Evolutionary conservation across 2,888 invertebrate genomes (phyloP).

Genomic region (Thelaira solivaga): DNA sequence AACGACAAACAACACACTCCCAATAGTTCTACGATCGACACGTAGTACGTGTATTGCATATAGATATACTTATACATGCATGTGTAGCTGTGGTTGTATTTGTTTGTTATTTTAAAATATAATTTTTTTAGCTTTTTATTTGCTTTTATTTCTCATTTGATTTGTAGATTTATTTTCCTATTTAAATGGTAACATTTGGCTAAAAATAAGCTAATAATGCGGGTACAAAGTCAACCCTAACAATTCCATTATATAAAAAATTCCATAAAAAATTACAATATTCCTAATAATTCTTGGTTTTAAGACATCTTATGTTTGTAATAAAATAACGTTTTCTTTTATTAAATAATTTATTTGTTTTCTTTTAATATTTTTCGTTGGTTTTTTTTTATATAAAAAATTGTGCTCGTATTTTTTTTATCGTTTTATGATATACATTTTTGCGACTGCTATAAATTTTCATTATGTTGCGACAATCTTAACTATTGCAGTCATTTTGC

Average conservation of each 20-base stretch:
- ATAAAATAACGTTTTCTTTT: not conserved
- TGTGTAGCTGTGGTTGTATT: too few relatives aligned
- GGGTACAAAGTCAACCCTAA: not conserved
- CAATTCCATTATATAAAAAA: not conserved
- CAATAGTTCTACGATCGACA: too few relatives aligned
- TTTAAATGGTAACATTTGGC: constrained; percentile 34
- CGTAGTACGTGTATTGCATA: too few relatives aligned
- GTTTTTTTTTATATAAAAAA: not conserved
- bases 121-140: not conserved
- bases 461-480: constrained; percentile 60
- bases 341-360: not conserved
- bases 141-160: not conserved
- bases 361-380: not conserved
- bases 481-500: constrained; percentile 50
- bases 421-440: constrained; percentile 45
- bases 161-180: not conserved
- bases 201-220: constrained; percentile 15
- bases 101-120: too few relatives aligned
- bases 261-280: not conserved
- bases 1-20: too few relatives aligned
- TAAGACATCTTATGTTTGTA: constrained; percentile 16
- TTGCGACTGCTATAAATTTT: constrained; percentile 58
- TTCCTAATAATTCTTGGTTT: constrained; percentile 10
- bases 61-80: too few relatives aligned
- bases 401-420: constrained; percentile 41